A percentile compares a stretch with the other conserved stretches of the same genome.
Conservation (phyloP, 2,888 invertebrate species). For the Lepeophtheirus nordmannii region DNA sequence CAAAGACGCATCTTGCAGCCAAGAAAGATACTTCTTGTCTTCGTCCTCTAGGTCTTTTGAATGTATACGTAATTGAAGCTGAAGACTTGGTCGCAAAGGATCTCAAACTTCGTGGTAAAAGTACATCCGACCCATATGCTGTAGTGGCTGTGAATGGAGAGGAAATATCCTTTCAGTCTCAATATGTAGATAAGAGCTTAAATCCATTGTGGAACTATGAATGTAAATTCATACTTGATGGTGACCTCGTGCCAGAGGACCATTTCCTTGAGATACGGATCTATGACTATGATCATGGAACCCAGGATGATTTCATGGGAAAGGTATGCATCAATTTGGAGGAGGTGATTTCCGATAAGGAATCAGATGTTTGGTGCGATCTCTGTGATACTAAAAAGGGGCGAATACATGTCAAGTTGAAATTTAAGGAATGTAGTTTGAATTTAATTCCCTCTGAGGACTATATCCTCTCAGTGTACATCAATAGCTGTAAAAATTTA, state of each 20-base stretch:
- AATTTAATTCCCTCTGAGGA: neutral
- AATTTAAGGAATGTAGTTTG: neutral
- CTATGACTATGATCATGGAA: constrained; percentile 9
- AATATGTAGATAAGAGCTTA: constrained; percentile 14
- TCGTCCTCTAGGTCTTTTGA: neutral
- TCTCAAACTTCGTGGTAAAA: neutral
- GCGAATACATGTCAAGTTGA: neutral
- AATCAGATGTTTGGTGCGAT: neutral
- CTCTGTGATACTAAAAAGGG: neutral
- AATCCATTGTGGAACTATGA: constrained; percentile 18
- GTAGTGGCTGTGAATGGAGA: constrained; percentile 5
- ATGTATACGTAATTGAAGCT: constrained; percentile 2
- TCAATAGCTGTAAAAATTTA: neutral
- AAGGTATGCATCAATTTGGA: constrained; percentile 4
- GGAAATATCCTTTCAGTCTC: neutral
- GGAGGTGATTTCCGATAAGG: neutral
- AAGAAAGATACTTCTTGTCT: neutral
- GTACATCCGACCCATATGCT: constrained; percentile 8
- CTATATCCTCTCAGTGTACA: neutral
- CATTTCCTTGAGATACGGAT: neutral
- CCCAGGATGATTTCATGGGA: constrained; percentile 12
- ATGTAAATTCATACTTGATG: constrained; percentile 8
- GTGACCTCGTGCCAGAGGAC: neutral
- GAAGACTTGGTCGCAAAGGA: constrained; percentile 10
- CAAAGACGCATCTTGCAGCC: neutral